Conservation (phyloP, 1,140 invertebrate genomes). For the Drosophila repletoides region DNA sequence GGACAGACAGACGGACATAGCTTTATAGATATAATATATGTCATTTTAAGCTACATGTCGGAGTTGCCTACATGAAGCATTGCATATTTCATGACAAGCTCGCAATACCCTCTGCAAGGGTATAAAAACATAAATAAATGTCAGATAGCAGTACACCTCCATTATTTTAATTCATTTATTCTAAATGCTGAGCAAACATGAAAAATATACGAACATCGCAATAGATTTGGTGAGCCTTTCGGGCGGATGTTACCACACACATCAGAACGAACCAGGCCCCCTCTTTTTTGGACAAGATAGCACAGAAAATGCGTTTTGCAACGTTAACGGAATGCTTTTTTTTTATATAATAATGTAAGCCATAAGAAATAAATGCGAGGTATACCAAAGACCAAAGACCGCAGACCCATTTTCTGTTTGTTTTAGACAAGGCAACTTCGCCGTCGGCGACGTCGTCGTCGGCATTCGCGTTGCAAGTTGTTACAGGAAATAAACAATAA, state of each 20-base stretch:
- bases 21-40: too few relatives aligned
- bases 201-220: conserved; percentile 25
- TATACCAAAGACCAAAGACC: background rate
- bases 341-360: conserved; percentile 31
- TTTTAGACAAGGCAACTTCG: conserved; percentile 31
- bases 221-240: conserved; percentile 24
- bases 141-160: background rate
- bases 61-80: too few relatives aligned
- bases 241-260: conserved; percentile 34
- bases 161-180: conserved; percentile 1
- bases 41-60: too few relatives aligned
- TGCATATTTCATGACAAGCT: too few relatives aligned
- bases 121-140: too few relatives aligned
- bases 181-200: conserved; percentile 19
- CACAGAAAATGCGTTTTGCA: conserved; percentile 74
- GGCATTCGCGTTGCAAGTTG: conserved; percentile 59
- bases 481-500: conserved; percentile 75
- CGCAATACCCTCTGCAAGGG: too few relatives aligned
- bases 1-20: too few relatives aligned
- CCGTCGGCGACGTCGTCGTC: background rate
- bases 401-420: conserved; percentile 58
- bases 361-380: conserved; percentile 12
- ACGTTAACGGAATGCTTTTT: conserved; percentile 36
- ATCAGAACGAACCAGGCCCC: background rate
- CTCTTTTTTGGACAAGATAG: conserved; percentile 50